Evolutionary conservation across 2,888 invertebrate species (phyloP).

Genomic region (Pseudoips prasinana): DNA sequence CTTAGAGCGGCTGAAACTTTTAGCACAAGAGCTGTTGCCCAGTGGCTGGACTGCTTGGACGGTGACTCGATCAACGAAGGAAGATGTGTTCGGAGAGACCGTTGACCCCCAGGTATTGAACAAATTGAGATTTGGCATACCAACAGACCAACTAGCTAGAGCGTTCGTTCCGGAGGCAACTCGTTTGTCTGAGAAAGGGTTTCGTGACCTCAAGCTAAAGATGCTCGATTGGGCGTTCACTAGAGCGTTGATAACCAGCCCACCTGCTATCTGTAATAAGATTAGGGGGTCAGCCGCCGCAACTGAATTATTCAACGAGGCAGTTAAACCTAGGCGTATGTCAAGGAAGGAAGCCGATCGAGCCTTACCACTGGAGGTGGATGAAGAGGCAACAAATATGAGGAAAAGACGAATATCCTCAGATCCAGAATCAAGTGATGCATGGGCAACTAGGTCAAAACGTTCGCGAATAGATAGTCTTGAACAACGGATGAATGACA

Average conservation of each 20-base stretch:
- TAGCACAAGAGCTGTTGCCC: background rate
- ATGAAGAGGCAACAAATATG: background rate
- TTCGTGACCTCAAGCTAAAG: slow-evolving; percentile 6
- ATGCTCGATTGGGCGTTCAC: slow-evolving; percentile 12
- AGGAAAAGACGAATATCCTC: slow-evolving; percentile 1
- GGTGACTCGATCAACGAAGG: background rate
- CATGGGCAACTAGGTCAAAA: background rate
- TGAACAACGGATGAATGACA: slow-evolving; percentile 3
- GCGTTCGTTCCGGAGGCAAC: slow-evolving; percentile 14
- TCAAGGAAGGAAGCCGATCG: slow-evolving; percentile 11
- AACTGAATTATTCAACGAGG: slow-evolving; percentile 12
- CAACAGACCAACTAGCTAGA: slow-evolving; percentile 10
- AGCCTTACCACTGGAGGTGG: slow-evolving; percentile 4
- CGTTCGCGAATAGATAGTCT: slow-evolving; percentile 2
- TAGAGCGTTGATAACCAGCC: slow-evolving; percentile 12
- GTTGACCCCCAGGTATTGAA: slow-evolving; percentile 10
- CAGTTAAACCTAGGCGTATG: slow-evolving; percentile 4
- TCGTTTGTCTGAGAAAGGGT: slow-evolving; percentile 13
- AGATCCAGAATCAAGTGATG: slow-evolving; percentile 2
- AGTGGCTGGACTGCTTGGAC: background rate
- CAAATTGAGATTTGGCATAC: slow-evolving; percentile 14
- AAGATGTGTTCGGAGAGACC: background rate
- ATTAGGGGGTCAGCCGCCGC: slow-evolving; percentile 15
- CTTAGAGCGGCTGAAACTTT: background rate
- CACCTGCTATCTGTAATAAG: slow-evolving; percentile 11